Percentiles rank a stretch among this genome's conserved stretches.
Conservation (phyloP, 2,888 invertebrate genomes). For the Andrena trimmerana region DNA sequence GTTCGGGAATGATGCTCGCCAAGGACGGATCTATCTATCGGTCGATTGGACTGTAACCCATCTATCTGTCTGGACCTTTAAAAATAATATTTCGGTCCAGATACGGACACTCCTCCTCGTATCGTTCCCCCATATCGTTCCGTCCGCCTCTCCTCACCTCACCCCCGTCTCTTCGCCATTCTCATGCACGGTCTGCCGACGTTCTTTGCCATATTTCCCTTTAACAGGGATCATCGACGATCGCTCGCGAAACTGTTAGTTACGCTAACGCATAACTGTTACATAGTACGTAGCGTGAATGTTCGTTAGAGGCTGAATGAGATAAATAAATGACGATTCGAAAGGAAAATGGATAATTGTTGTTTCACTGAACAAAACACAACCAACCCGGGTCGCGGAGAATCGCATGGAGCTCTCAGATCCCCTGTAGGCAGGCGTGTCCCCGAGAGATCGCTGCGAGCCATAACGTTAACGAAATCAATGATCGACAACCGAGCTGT, state of each 20-base stretch:
- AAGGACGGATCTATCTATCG: conserved; percentile 44
- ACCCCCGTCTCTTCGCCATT: conserved; percentile 23
- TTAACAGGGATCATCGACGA: background rate
- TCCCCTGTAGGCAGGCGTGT: background rate
- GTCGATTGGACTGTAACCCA: conserved; percentile 18
- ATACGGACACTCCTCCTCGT: conserved; percentile 9
- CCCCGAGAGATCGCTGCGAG: background rate
- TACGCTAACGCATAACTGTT: conserved; percentile 26
- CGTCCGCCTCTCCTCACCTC: conserved; percentile 23
- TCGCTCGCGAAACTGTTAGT: conserved; percentile 7
- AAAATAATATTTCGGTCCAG: conserved; percentile 27
- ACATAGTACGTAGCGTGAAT: conserved; percentile 44
- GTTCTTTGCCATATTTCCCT: background rate
- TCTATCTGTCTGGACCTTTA: conserved; percentile 21
- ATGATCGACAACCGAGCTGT: conserved; percentile 48
- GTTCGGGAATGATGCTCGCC: conserved; percentile 4
- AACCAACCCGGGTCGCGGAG: conserved; percentile 11
- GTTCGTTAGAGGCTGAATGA: conserved; percentile 52
- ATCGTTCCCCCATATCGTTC: conserved; percentile 44
- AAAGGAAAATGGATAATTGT: conserved; percentile 47
- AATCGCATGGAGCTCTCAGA: background rate
- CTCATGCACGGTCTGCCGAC: conserved; percentile 37
- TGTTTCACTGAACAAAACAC: conserved; percentile 41
- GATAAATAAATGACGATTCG: conserved; percentile 55
- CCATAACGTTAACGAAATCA: conserved; percentile 20